Percentiles rank a stretch among this genome's conserved stretches.
Conservation (phyloP, 2,888 invertebrate genomes). For the Chydorus sphaericus region DNA sequence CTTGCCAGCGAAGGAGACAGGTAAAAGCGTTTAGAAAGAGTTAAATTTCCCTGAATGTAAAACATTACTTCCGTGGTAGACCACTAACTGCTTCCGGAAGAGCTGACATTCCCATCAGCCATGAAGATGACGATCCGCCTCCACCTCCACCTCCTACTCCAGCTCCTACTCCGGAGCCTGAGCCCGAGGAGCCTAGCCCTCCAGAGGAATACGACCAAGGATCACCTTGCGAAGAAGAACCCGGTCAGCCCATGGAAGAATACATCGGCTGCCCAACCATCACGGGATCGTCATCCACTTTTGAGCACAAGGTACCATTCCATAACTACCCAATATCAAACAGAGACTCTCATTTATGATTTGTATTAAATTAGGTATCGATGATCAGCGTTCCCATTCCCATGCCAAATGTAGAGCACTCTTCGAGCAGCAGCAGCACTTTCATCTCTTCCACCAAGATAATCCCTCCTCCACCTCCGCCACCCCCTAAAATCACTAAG, state of each 20-base stretch:
- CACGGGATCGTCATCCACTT: neutral
- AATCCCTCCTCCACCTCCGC: neutral
- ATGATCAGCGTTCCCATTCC: slow-evolving; percentile 5
- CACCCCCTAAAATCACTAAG: neutral
- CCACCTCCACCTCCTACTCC: too few species aligned
- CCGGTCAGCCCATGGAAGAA: neutral
- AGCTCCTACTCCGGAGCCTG: neutral
- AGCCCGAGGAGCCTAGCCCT: neutral
- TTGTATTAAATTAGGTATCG: too few species aligned
- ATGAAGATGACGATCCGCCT: neutral
- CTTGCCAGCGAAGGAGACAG: neutral
- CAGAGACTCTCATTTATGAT: too few species aligned
- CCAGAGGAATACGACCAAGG: neutral
- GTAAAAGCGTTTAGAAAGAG: too few species aligned
- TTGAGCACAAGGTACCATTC: neutral
- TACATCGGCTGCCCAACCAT: neutral
- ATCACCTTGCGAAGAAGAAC: neutral
- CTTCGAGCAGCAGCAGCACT: neutral
- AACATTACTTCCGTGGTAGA: neutral
- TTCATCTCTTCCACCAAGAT: neutral
- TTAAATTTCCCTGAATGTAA: too few species aligned
- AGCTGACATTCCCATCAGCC: neutral
- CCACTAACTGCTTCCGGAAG: neutral
- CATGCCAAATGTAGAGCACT: neutral
- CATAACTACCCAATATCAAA: too few species aligned